phyloP scores from a whole-genome alignment of 2,888 invertebrate species.

The Agelastica alni region DNA sequence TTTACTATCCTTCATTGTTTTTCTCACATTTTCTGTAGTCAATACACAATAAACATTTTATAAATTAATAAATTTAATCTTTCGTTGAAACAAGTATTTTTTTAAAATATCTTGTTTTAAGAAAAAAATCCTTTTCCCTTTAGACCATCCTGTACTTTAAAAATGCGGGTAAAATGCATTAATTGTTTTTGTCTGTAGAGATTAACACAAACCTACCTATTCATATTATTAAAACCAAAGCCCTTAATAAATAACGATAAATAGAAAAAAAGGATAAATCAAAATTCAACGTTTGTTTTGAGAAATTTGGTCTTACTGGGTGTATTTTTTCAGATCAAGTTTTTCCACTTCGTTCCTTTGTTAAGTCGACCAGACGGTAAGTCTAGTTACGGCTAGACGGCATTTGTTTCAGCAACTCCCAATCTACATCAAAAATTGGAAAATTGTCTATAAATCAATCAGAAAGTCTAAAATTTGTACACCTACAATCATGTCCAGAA shows the following conservation, averaged over 20 bases:
- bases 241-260: conserved; percentile 8
- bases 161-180: too few species aligned
- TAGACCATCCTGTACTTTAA: too few species aligned
- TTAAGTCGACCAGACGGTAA: conserved; percentile 69
- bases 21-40: too few species aligned
- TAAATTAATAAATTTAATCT: too few species aligned
- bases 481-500: conserved; percentile 29
- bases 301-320: conserved; percentile 65
- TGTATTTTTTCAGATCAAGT: conserved; percentile 78
- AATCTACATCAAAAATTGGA: conserved; percentile 28
- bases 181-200: too few species aligned
- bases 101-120: too few species aligned
- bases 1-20: too few species aligned
- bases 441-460: conserved; percentile 6
- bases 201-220: too few species aligned
- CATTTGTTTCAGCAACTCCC: conserved; percentile 48
- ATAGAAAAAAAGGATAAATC: conserved; percentile 10
- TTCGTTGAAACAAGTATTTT: too few species aligned
- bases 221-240: conserved; percentile 15
- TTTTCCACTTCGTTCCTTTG: conserved; percentile 62
- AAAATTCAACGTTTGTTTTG: conserved; percentile 22
- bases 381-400: conserved; percentile 64
- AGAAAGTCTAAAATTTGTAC: conserved; percentile 17
- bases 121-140: too few species aligned
- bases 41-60: too few species aligned